A percentile compares a stretch with the other conserved stretches of the same genome.
Evolutionary conservation across 2,797 vertebrate species (phyloP).

Genomic region (Netta rufina): DNA sequence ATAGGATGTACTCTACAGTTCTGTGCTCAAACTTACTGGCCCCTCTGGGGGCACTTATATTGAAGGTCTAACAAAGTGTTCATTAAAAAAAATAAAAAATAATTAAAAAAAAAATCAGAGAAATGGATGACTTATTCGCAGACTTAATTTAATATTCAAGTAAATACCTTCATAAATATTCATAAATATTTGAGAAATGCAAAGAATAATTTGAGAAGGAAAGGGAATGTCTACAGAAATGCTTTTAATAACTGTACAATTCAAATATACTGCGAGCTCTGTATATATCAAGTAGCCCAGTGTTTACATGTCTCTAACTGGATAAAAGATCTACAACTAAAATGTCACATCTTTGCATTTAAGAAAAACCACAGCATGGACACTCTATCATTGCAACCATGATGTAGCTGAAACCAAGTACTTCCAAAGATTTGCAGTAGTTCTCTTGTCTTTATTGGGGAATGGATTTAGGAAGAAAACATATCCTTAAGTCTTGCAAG

Average conservation of each 20-base stretch:
- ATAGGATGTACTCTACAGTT: neutral
- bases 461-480: neutral
- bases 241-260: slow-evolving; percentile 31
- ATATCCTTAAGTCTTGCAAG: neutral
- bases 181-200: slow-evolving; percentile 49
- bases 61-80: neutral
- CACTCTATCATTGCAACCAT: neutral
- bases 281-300: neutral
- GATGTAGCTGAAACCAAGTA: neutral
- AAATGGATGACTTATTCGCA: neutral
- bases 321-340: neutral
- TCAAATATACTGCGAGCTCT: neutral
- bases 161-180: slow-evolving; percentile 50
- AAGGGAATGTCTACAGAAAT: slow-evolving; percentile 12
- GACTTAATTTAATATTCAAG: slow-evolving; percentile 9
- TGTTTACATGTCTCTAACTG: slow-evolving; percentile 11
- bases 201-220: slow-evolving; percentile 38
- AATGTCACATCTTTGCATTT: slow-evolving; percentile 20
- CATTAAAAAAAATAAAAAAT: neutral
- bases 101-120: neutral
- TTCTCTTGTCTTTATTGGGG: neutral
- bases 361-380: slow-evolving; percentile 33
- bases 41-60: neutral
- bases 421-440: neutral
- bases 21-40: neutral